Evolutionary conservation across 2,113 vertebrate species (phyloP).

Genomic region (Oostethus manadensis): DNA sequence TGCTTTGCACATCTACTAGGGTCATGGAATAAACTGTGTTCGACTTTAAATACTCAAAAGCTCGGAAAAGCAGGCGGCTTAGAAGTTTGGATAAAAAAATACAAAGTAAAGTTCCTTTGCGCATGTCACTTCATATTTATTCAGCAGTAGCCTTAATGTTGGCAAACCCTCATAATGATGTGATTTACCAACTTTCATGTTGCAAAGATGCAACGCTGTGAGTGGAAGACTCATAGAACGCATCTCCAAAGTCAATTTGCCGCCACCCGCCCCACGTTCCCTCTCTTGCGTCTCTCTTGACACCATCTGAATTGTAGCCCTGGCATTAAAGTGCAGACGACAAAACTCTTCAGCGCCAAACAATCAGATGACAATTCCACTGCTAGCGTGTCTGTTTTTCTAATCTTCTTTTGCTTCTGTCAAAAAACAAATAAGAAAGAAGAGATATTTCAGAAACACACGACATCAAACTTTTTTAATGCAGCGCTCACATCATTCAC

Average conservation of each 20-base stretch:
- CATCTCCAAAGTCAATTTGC: slow-evolving; percentile 18
- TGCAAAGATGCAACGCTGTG: slow-evolving; percentile 5
- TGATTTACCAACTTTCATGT: slow-evolving; percentile 24
- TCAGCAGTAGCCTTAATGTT: slow-evolving; percentile 1
- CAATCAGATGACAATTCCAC: slow-evolving; percentile 5
- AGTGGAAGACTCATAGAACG: slow-evolving; percentile 16
- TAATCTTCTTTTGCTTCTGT: slow-evolving; percentile 5
- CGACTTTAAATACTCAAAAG: too few relatives aligned
- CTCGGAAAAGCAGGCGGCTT: slow-evolving; percentile 39
- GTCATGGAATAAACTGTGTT: too few relatives aligned
- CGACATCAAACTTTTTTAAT: slow-evolving; percentile 5
- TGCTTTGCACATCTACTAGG: too few relatives aligned
- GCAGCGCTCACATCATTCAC: background rate
- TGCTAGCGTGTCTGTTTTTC: slow-evolving; percentile 2
- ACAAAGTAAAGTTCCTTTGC: slow-evolving; percentile 26
- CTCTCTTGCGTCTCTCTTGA: slow-evolving; percentile 27
- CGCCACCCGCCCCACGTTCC: background rate
- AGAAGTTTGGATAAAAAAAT: slow-evolving; percentile 26
- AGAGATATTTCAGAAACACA: background rate
- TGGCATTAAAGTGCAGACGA: slow-evolving; percentile 21
- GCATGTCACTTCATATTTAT: background rate
- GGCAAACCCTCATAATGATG: slow-evolving; percentile 19
- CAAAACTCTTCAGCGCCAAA: slow-evolving; percentile 30
- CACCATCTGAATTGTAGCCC: slow-evolving; percentile 17
- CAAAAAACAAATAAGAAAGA: background rate